Percentiles rank a stretch among this genome's conserved stretches.
Conservation (phyloP, 2,113 vertebrate species). For the Brevimyrus niger region DNA sequence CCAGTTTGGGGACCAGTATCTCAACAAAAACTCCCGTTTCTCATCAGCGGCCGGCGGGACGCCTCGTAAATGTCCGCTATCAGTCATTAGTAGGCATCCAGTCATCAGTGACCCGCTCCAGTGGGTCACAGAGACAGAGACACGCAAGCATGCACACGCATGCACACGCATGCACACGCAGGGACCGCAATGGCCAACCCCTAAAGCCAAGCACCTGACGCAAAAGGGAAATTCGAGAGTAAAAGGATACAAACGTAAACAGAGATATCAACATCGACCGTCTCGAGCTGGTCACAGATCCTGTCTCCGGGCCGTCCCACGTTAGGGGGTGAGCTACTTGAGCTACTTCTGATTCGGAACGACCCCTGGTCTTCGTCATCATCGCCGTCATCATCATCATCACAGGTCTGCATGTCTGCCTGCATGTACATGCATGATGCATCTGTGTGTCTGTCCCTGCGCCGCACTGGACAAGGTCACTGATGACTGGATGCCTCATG, state of each 20-base stretch:
- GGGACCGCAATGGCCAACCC: neutral
- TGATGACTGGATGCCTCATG: constrained; percentile 50
- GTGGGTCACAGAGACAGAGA: neutral
- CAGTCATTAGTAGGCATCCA: constrained; percentile 60
- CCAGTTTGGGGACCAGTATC: constrained; percentile 50
- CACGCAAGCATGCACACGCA: neutral
- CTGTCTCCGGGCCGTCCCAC: neutral
- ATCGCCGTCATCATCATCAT: neutral
- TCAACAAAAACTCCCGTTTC: constrained; percentile 64
- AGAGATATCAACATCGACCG: neutral
- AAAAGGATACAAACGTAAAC: neutral
- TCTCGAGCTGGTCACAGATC: neutral
- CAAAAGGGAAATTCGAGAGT: neutral
- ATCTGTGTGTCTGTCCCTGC: neutral
- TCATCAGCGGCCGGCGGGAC: constrained; percentile 67
- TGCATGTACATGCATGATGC: neutral
- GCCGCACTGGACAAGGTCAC: neutral
- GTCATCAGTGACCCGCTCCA: neutral
- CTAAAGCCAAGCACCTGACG: neutral
- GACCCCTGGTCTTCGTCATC: neutral
- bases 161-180: neutral
- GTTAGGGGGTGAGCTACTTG: neutral
- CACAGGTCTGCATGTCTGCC: neutral
- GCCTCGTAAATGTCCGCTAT: constrained; percentile 76
- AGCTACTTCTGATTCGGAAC: neutral